Conservation (phyloP, 1,140 invertebrate species). For the Drosophila ogumai region DNA sequence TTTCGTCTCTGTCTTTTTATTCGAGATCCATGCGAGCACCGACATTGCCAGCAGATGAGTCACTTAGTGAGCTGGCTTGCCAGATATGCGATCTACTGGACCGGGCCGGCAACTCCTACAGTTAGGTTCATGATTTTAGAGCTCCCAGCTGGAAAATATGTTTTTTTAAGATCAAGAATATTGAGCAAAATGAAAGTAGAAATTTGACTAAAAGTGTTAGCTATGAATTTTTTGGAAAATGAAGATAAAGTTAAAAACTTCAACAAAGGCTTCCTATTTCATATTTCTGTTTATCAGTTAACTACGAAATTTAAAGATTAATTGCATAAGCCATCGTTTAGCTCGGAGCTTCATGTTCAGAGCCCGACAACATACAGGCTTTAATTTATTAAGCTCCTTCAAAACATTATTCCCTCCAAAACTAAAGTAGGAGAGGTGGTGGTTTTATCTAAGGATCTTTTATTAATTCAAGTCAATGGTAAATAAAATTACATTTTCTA, state of each 20-base stretch:
- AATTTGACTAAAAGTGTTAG: no score
- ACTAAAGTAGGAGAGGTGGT: no score
- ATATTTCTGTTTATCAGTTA: no score
- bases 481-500: neutral
- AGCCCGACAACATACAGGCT: no score
- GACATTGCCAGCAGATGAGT: slow-evolving; percentile 37
- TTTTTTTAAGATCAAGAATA: neutral
- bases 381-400: no score
- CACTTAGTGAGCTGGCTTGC: slow-evolving; percentile 5
- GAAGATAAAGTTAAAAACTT: no score
- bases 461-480: neutral
- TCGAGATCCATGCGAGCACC: slow-evolving; percentile 17
- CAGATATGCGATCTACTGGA: slow-evolving; percentile 9
- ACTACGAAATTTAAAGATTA: no score
- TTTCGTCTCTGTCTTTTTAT: neutral
- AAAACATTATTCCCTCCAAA: neutral
- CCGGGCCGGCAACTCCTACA: neutral
- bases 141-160: neutral
- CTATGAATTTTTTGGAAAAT: no score
- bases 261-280: no score
- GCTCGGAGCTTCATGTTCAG: no score
- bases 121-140: neutral
- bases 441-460: neutral
- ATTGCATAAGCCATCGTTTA: no score
- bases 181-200: no score